Evolutionary conservation across 2,113 vertebrate species (phyloP), one percentile per base, ranked within the genome.

Genomic region (Chelonoidis abingdonii): DNA sequence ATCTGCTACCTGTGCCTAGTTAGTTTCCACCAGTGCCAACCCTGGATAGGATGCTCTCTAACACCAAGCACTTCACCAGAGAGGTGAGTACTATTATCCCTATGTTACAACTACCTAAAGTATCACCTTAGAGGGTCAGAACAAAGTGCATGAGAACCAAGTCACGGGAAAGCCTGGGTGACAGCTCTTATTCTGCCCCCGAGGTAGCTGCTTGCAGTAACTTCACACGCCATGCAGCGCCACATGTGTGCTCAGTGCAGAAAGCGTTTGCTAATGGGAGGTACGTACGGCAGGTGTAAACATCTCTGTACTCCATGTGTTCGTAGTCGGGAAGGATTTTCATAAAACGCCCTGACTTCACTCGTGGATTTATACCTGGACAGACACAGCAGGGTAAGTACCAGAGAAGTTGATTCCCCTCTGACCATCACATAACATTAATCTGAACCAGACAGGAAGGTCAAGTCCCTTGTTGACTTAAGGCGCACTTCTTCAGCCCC

Each of bases 201-300:
- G 38, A 89, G 83, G 56, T 6, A 27, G 54, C 25, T 92, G 83
- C 82, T 93, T 17, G 27, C 52, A 84, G 96, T 44, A 65, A 95
- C 10, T 57, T 49, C 93, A 93, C 96, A 93, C 83, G 86, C 69
- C 98, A 98, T 89, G 98, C 98, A 98, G 96, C 94, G 29, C 6
- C 85, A 29, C 3, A 53, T 85, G 95, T 21, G 80, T 49, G 96
- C 96, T 91, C 2, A 82, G 96, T 13, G 96, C 97, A 88, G 94
- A 96, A 92, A 97, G 97, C 97, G 44, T 80, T 83, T 84, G 80
- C 59, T 93, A 80, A 84, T 38, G 38, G 95, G 69, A 93, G 95
- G 98, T 99, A 99, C 99, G 98, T 99, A 99, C 99, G 98, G 98
- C 98, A 98, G 95, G 98, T 98, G 98, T 99, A 99, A 96, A 99